Evolutionary conservation across 2,888 invertebrate species (phyloP), one percentile per base, ranked within the genome.

Genomic region (Galeruca laticollis): DNA sequence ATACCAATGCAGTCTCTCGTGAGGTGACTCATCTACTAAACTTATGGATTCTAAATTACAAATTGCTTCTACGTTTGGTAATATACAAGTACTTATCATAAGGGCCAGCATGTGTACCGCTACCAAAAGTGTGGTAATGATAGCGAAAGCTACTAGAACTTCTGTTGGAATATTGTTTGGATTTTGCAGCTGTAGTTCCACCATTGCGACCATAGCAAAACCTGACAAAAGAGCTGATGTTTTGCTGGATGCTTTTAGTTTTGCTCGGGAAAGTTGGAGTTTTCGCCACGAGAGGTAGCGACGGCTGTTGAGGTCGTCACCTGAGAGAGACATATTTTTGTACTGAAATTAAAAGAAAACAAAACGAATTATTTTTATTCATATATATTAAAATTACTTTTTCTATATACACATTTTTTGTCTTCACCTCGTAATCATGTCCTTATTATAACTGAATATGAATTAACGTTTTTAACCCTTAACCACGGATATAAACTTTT

Each of bases 161-260:
- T 89, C 90, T 11, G 89, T 86, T 0, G 97, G 96, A 60, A 97
- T 92, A 75, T 89, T 87, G 4, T 93, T 92, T 11, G 91, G 90
- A 8, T 62, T 57, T 80, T 94, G 93, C 70, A 98, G 87, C 84
- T 98, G 96, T 64, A 98, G 93, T 85, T 99, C 98, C 33, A 99
- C 98, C 94, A 99, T 97, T 37, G 98, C 98, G 37, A 97, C 98
- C 98, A 98, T 98, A 49, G 98, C 98, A 84, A 98, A 98, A 73
- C 98, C 98, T 31, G 97, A 97, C 51, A 99, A 90, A 6, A 99
- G 87, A 0, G 99, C 99, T 0, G 98, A 99, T 1, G 99, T 99
- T 85, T 98, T 94, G 86, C 97, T 98, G 62, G 97, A 97, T 0
- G 99, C 99, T 87, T 99, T 99, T 79, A 99, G 90, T 87, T 99